phyloP scores from a whole-genome alignment of 2,113 vertebrate genomes.

The Synodontis membranacea region DNA sequence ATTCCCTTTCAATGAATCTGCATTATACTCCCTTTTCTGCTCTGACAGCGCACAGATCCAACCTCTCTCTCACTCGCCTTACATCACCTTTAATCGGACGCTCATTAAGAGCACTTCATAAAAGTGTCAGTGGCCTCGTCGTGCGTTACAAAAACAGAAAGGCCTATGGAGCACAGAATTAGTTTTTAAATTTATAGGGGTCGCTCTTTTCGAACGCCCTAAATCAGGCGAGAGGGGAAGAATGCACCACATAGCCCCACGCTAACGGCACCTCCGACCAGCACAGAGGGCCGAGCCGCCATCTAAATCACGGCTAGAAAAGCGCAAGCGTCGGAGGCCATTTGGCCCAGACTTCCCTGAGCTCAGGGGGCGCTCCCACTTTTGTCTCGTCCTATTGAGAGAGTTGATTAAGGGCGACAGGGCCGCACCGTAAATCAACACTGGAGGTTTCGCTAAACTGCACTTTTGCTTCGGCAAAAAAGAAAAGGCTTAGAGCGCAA shows the following conservation, averaged over 20 bases:
- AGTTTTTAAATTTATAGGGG: slow-evolving; percentile 90
- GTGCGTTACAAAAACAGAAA: slow-evolving; percentile 85
- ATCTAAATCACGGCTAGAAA: slow-evolving; percentile 95
- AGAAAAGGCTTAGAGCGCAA: slow-evolving; percentile 65
- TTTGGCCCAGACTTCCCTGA: slow-evolving; percentile 87
- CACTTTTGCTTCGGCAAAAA: slow-evolving; percentile 69
- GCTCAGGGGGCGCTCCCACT: slow-evolving; percentile 82
- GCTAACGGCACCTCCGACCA: slow-evolving; percentile 78
- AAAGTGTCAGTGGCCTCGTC: slow-evolving; percentile 91
- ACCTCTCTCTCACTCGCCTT: slow-evolving; percentile 14
- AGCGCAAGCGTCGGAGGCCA: slow-evolving; percentile 87
- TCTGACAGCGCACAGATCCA: slow-evolving; percentile 57
- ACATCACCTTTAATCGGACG: slow-evolving; percentile 88
- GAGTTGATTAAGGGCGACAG: slow-evolving; percentile 92
- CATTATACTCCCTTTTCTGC: slow-evolving; percentile 66
- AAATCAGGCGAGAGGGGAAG: slow-evolving; percentile 85
- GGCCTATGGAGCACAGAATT: slow-evolving; percentile 89
- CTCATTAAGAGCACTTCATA: slow-evolving; percentile 98
- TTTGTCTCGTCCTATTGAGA: slow-evolving; percentile 89
- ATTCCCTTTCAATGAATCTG: slow-evolving; percentile 79
- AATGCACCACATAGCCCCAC: slow-evolving; percentile 86
- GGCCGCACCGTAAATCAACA: slow-evolving; percentile 87
- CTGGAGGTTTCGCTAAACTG: slow-evolving; percentile 81
- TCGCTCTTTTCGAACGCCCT: slow-evolving; percentile 82
- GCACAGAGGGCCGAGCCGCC: slow-evolving; percentile 82